phyloP scores from a whole-genome alignment of 2,797 vertebrate genomes.

The Lagodon rhomboides region DNA sequence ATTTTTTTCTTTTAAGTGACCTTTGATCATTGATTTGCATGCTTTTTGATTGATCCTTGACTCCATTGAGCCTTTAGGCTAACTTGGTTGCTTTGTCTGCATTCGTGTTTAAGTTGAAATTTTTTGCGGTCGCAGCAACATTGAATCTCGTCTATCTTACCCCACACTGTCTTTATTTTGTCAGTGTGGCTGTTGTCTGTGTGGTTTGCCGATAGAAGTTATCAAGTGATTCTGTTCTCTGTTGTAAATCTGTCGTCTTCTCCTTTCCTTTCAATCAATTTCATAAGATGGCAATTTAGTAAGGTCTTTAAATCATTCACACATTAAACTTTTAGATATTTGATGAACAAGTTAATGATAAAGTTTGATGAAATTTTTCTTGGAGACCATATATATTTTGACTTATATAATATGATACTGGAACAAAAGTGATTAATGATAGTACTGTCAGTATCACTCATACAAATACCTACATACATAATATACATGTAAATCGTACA shows the following conservation, averaged over 20 bases:
- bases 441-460: no score
- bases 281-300: slow-evolving; percentile 88
- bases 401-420: not conserved
- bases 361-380: no score
- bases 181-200: slow-evolving; percentile 44
- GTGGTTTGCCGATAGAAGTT: slow-evolving; percentile 77
- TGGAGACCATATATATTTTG: slow-evolving; percentile 11
- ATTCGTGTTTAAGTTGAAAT: slow-evolving; percentile 76
- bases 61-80: slow-evolving; percentile 79
- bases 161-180: slow-evolving; percentile 37
- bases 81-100: slow-evolving; percentile 82
- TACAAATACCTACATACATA: no score
- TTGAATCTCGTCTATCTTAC: slow-evolving; percentile 36
- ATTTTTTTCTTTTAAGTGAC: slow-evolving; percentile 39
- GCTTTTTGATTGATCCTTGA: slow-evolving; percentile 73
- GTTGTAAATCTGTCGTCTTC: slow-evolving; percentile 86
- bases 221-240: slow-evolving; percentile 96
- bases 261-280: slow-evolving; percentile 76
- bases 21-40: slow-evolving; percentile 85
- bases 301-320: not conserved
- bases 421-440: not conserved
- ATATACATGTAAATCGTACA: not conserved
- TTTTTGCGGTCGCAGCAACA: slow-evolving; percentile 60
- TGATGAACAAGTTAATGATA: not conserved
- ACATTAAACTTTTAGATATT: not conserved